Conservation (phyloP, 2,797 vertebrate species). For the Darevskia mixta region DNA sequence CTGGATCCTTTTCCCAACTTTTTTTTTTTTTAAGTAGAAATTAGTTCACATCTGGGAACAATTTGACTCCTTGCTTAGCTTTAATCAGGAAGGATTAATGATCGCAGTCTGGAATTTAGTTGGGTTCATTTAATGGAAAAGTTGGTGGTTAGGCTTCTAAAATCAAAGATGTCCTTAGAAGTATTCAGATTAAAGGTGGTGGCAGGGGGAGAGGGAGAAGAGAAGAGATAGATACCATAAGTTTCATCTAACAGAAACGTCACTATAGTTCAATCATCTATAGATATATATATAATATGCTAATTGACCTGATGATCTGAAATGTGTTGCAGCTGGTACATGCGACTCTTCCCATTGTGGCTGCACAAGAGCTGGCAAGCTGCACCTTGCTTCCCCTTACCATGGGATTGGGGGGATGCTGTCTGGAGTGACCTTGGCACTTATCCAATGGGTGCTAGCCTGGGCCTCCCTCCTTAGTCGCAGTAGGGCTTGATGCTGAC, state of each 20-base stretch:
- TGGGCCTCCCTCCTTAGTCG: neutral
- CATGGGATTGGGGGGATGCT: neutral
- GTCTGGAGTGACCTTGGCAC: neutral
- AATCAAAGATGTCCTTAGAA: slow-evolving; percentile 49
- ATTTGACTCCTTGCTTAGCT: slow-evolving; percentile 73
- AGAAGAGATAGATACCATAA: slow-evolving; percentile 1
- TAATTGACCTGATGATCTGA: neutral
- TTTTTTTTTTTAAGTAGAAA: slow-evolving; percentile 45
- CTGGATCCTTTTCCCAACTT: slow-evolving; percentile 46
- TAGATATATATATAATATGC: neutral
- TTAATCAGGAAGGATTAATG: slow-evolving; percentile 75
- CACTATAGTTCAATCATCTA: neutral
- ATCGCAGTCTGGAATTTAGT: slow-evolving; percentile 68
- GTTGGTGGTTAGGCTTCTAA: slow-evolving; percentile 45
- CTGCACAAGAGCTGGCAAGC: too few relatives aligned
- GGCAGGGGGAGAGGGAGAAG: neutral
- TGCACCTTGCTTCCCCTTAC: neutral
- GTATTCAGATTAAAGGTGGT: slow-evolving; percentile 23
- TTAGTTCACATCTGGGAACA: slow-evolving; percentile 73
- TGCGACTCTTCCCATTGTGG: neutral
- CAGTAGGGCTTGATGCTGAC: too few relatives aligned
- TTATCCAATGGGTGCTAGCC: neutral
- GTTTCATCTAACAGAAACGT: slow-evolving; percentile 30
- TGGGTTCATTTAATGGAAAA: slow-evolving; percentile 69
- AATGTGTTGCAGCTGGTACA: neutral